Evolutionary conservation across 92 coral and sea anemone species (phyloP).

Genomic region (Zoanthus gigantus): DNA sequence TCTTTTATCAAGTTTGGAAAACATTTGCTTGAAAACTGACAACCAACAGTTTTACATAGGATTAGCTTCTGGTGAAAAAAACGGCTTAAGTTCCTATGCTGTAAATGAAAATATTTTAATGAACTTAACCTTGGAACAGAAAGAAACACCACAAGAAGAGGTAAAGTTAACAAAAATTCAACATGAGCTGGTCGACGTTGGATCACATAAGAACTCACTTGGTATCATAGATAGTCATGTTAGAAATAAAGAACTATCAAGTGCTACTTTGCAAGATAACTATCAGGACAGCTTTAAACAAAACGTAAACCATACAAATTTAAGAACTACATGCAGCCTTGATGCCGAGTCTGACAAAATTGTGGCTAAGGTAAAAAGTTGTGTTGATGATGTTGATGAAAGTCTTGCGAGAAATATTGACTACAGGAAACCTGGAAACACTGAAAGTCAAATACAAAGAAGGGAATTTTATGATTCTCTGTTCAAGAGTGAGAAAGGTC

Average conservation of each 20-base stretch:
- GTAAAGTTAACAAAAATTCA: background rate
- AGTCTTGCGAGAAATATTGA: background rate
- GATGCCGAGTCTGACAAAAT: background rate
- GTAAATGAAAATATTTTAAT: background rate
- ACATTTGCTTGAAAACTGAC: background rate
- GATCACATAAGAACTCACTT: background rate
- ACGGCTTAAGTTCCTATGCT: background rate
- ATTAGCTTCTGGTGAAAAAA: too few species aligned
- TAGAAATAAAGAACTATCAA: background rate
- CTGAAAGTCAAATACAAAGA: background rate
- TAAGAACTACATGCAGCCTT: constrained; percentile 1
- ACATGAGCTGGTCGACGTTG: background rate
- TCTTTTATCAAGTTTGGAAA: constrained; percentile 67
- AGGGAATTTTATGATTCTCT: background rate
- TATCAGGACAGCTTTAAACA: background rate
- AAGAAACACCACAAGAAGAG: background rate
- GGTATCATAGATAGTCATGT: background rate
- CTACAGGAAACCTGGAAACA: background rate
- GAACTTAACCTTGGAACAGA: background rate
- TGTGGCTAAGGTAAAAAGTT: background rate
- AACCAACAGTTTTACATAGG: background rate
- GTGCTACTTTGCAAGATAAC: too few species aligned
- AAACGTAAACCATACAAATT: background rate
- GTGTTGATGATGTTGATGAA: background rate
- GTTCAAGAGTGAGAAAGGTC: background rate